Percentiles rank a stretch among this genome's conserved stretches.
phyloP scores from a whole-genome alignment of 2,797 vertebrate genomes.

The Rhodeus uyekii region DNA sequence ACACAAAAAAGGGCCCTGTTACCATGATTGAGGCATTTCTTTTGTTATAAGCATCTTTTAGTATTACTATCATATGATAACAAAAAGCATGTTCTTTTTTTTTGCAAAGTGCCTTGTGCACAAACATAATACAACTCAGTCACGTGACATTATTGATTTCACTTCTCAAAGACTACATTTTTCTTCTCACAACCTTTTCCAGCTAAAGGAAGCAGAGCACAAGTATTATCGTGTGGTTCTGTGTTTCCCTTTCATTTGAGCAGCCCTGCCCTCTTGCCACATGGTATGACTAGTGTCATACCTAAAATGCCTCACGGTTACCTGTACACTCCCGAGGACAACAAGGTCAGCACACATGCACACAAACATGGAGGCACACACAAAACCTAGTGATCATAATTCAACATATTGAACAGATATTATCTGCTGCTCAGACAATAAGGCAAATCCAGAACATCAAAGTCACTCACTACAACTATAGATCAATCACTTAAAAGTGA shows the following conservation, averaged over 20 bases:
- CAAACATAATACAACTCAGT: not conserved
- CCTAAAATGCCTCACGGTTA: slow-evolving; percentile 54
- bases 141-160: slow-evolving; percentile 1
- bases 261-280: slow-evolving; percentile 45
- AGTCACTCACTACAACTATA: slow-evolving; percentile 11
- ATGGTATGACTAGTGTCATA: slow-evolving; percentile 39
- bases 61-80: not conserved
- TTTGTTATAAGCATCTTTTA: not conserved
- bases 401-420: slow-evolving; percentile 6
- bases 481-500: slow-evolving; percentile 20
- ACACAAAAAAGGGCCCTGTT: not conserved
- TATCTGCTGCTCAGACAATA: not conserved
- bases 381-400: slow-evolving; percentile 5
- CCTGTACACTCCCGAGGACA: slow-evolving; percentile 13
- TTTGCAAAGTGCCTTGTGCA: not conserved
- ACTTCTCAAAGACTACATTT: slow-evolving; percentile 20
- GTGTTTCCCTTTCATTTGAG: slow-evolving; percentile 50
- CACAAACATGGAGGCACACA: slow-evolving; percentile 6
- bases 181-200: slow-evolving; percentile 42
- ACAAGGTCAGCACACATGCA: slow-evolving; percentile 38
- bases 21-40: not conserved
- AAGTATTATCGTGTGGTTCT: slow-evolving; percentile 46
- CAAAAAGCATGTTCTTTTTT: not conserved
- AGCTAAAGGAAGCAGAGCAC: slow-evolving; percentile 39
- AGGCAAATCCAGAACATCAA: slow-evolving; percentile 26